Percentiles rank a stretch among this genome's conserved stretches.
These are phyloP conservation scores for Labroides dimidiatus DNA, from an alignment of 2,797 vertebrate genomes.

Conservation along the genomic window DNA sequence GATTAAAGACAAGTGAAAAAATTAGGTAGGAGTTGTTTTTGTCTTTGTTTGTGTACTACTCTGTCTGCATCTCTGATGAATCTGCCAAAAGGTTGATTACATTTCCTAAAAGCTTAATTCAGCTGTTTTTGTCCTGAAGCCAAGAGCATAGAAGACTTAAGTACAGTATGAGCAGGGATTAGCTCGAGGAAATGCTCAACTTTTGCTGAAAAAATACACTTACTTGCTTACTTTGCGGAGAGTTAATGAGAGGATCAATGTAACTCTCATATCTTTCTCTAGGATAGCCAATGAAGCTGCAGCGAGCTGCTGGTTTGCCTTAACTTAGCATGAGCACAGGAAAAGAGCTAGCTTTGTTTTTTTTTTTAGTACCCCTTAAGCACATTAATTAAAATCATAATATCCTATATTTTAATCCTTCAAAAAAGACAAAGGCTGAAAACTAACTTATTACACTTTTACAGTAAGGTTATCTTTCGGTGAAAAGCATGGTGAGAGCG, in stretches of 20 bases:
- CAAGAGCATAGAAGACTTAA: conserved; percentile 15
- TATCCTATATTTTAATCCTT: not conserved
- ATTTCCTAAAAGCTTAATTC: conserved; percentile 42
- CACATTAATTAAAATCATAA: conserved; percentile 3
- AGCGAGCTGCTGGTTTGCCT: conserved; percentile 17
- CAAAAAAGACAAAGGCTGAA: not conserved
- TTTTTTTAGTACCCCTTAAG: not conserved
- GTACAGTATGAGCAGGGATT: conserved; percentile 17
- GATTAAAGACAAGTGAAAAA: conserved; percentile 12
- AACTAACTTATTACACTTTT: not conserved
- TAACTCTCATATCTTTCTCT: not conserved
- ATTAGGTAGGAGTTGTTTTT: conserved; percentile 29
- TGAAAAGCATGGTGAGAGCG: no score
- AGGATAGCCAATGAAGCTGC: conserved; percentile 16
- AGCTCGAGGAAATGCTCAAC: conserved; percentile 29
- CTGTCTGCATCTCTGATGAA: conserved; percentile 27
- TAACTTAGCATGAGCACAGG: conserved; percentile 3
- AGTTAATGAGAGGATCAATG: conserved; percentile 13
- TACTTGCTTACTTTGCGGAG: not conserved
- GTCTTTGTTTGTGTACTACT: conserved; percentile 6
- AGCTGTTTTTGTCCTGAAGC: conserved; percentile 18
- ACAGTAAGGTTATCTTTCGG: not conserved
- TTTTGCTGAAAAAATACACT: not conserved
- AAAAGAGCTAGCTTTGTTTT: conserved; percentile 1
- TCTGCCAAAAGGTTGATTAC: conserved; percentile 42